Base-by-base conservation (phyloP, 2,888 invertebrate genomes). In the Galerucella pusilla region DNA sequence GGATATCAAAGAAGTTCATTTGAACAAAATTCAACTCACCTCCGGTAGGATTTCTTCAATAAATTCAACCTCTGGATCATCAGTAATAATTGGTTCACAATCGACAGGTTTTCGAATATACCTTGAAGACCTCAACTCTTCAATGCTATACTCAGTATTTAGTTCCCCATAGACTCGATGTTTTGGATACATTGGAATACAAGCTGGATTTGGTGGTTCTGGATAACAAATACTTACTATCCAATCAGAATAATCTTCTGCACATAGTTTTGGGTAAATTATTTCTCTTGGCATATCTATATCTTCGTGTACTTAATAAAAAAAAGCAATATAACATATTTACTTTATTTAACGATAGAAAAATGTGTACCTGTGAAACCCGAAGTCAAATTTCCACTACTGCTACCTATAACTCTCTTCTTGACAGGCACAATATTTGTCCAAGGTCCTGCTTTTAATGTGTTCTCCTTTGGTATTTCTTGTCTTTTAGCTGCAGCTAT, bases 61-160 rank as follows among this genome's bases (percentile, higher is more conserved):
- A 54, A 76, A 73, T 70, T 76, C 74, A 45, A 75, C 77, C 68
- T 76, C 76, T 35, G 68, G 76, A 61, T 73, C 77, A 16, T 77
- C 75, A 46, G 69, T 54, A 46, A 73, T 74, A 3, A 73, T 64
- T 20, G 64, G 71, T 45, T 68, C 71, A 52, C 25, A 28, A 28
- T 28, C 20, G 14, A 4, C 46, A 16, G 57, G 7, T 60, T 49
- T 72, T 3, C 14, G 25, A 11, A 46, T 28, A 67, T 72, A 72
- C 46, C 64, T 42, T 81, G 89, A 88, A 75, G 93, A 92, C 83
- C 92, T 89, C 79, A 95, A 89, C 89, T 95, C 94, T 88, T 95
- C 95, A 88, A 94, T 91, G 85, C 93, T 93, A 87, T 91, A 92
- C 88, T 95, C 95, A 79, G 89, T 90, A 78, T 91, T 90, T 2